Evolutionary conservation across 2,113 vertebrate genomes (phyloP).

Genomic region (Semicossyphus pulcher): DNA sequence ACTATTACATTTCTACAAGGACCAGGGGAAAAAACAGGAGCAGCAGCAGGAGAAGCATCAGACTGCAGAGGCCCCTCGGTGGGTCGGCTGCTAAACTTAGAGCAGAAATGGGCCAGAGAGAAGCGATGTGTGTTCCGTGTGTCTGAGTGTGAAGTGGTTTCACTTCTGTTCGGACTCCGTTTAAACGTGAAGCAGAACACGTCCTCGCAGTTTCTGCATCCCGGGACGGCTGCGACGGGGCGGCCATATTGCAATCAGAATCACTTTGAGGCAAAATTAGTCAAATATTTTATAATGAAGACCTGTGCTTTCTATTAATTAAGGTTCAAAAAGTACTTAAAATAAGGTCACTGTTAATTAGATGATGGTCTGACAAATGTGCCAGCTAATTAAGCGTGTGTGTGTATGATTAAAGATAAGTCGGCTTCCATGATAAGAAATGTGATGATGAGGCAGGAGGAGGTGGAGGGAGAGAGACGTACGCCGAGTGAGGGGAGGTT

Average conservation of each 20-base stretch:
- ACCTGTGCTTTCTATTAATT: slow-evolving; percentile 58
- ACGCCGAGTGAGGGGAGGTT: slow-evolving; percentile 21
- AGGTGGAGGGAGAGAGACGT: slow-evolving; percentile 12
- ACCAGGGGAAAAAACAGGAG: slow-evolving; percentile 59
- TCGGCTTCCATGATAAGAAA: slow-evolving; percentile 70
- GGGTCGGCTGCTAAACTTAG: slow-evolving; percentile 75
- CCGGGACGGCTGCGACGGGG: neutral
- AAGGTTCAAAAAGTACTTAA: slow-evolving; percentile 71
- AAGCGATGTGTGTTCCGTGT: slow-evolving; percentile 48
- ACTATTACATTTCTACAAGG: slow-evolving; percentile 47
- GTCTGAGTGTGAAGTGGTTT: slow-evolving; percentile 42
- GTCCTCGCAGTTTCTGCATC: neutral
- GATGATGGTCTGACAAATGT: slow-evolving; percentile 77
- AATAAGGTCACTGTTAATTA: slow-evolving; percentile 83
- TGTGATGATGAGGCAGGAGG: slow-evolving; percentile 72
- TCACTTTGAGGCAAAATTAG: slow-evolving; percentile 28
- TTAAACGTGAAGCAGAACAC: slow-evolving; percentile 26
- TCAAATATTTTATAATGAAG: slow-evolving; percentile 68
- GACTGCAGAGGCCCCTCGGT: slow-evolving; percentile 69
- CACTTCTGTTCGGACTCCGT: slow-evolving; percentile 33
- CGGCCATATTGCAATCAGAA: slow-evolving; percentile 33
- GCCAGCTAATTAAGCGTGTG: slow-evolving; percentile 76
- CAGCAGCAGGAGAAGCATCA: slow-evolving; percentile 65
- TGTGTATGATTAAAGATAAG: slow-evolving; percentile 83
- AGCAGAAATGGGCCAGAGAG: slow-evolving; percentile 78